phyloP scores from a whole-genome alignment of 2,113 vertebrate species.

The Jaculus jaculus region DNA sequence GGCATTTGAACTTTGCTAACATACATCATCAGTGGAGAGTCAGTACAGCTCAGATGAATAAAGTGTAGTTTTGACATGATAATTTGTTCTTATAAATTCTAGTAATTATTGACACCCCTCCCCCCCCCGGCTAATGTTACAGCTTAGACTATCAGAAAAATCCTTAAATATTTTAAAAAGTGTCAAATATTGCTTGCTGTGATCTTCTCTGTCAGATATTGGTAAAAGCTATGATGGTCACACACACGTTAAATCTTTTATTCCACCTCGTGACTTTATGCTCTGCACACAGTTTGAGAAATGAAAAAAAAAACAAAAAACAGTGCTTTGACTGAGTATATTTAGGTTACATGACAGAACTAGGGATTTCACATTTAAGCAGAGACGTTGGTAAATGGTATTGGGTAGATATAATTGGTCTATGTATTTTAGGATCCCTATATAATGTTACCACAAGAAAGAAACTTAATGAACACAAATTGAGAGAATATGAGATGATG shows the following conservation, averaged over 20 bases:
- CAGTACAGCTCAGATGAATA: not conserved
- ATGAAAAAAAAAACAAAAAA: not conserved
- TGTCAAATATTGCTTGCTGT: not conserved
- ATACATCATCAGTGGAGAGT: slow-evolving; percentile 5
- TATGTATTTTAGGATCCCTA: not conserved
- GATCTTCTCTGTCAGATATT: not conserved
- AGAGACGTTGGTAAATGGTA: not conserved
- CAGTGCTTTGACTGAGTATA: not conserved
- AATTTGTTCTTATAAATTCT: slow-evolving; percentile 22
- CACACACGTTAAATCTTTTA: not conserved
- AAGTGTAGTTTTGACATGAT: not conserved
- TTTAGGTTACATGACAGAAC: not conserved
- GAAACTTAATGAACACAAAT: not conserved
- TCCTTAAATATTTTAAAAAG: not conserved
- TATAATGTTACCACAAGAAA: slow-evolving; percentile 24
- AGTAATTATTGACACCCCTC: not conserved
- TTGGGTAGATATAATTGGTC: not conserved
- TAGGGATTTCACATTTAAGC: slow-evolving; percentile 19
- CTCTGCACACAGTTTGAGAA: slow-evolving; percentile 17
- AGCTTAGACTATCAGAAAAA: not conserved
- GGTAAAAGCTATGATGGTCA: not conserved
- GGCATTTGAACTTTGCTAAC: slow-evolving; percentile 26
- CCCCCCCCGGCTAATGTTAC: not conserved
- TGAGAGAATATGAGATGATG: not conserved
- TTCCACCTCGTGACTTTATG: slow-evolving; percentile 3